Conservation (phyloP, 2,888 invertebrate species). For the Pollenia griseotomentosa region DNA sequence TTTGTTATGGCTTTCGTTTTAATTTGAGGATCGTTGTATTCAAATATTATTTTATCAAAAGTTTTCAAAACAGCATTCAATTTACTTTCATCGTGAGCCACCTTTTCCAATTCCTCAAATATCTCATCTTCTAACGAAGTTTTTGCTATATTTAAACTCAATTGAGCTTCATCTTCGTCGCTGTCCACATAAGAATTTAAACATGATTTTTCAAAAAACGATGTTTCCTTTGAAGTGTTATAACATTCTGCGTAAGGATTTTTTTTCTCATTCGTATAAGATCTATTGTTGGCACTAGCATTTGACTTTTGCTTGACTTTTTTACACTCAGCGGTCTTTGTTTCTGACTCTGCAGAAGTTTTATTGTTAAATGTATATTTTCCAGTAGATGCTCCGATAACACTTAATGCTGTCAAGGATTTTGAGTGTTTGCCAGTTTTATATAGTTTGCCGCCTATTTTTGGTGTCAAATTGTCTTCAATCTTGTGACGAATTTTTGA, state of each 20-base stretch:
- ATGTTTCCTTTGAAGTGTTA: conserved; percentile 21
- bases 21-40: conserved; percentile 79
- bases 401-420: conserved; percentile 78
- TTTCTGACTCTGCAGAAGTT: neutral
- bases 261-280: neutral
- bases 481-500: conserved; percentile 83
- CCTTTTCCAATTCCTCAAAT: conserved; percentile 84
- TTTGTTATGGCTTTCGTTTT: conserved; percentile 30
- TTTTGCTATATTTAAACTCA: conserved; percentile 81
- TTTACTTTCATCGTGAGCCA: conserved; percentile 84
- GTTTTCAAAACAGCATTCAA: conserved; percentile 85
- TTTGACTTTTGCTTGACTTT: neutral
- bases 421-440: conserved; percentile 81
- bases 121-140: conserved; percentile 84
- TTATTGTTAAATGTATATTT: conserved; percentile 68
- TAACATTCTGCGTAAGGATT: conserved; percentile 42
- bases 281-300: neutral
- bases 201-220: conserved; percentile 39
- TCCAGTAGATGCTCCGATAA: conserved; percentile 74
- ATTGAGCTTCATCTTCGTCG: conserved; percentile 81
- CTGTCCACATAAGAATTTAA: conserved; percentile 76
- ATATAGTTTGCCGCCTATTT: conserved; percentile 79
- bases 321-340: neutral
- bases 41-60: conserved; percentile 85
- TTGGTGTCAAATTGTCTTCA: conserved; percentile 83